Evolutionary conservation across 2,113 vertebrate genomes (phyloP).

Genomic region (Epinephelus cyanopodus): DNA sequence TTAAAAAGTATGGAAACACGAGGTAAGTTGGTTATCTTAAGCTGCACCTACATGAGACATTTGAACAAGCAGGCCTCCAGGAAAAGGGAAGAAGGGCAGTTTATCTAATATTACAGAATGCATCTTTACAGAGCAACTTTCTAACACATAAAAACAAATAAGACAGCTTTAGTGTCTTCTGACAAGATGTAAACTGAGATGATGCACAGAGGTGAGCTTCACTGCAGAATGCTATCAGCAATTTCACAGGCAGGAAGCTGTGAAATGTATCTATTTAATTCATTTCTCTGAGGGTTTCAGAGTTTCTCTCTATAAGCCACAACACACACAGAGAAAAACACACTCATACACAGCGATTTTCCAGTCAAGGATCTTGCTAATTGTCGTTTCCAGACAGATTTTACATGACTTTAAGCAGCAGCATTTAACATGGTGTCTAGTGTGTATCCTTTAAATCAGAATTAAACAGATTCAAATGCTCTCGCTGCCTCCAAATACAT

Average conservation of each 20-base stretch:
- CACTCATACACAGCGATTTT: constrained; percentile 1
- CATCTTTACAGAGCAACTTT: not conserved
- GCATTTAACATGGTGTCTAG: not conserved
- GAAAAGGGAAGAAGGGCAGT: not conserved
- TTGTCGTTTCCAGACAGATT: constrained; percentile 28
- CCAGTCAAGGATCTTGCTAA: constrained; percentile 14
- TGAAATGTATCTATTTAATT: constrained; percentile 42
- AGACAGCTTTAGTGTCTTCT: not conserved
- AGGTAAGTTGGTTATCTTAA: not conserved
- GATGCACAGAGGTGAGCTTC: constrained; percentile 1
- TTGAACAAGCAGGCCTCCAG: not conserved
- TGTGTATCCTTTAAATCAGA: not conserved
- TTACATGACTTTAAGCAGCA: not conserved
- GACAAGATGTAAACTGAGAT: constrained; percentile 19
- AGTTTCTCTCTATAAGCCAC: constrained; percentile 19
- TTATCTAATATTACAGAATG: not conserved
- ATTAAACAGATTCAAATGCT: not conserved
- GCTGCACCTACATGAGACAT: not conserved
- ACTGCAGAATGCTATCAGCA: not conserved
- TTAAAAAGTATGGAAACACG: not conserved
- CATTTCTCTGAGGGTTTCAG: constrained; percentile 14
- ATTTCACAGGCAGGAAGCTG: constrained; percentile 23
- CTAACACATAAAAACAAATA: not conserved
- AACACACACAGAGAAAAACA: not conserved
- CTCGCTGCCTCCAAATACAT: not conserved